These are phyloP conservation scores for Bufotes viridis DNA, from an alignment of 2,797 vertebrate genomes.

Conservation along the genomic window DNA sequence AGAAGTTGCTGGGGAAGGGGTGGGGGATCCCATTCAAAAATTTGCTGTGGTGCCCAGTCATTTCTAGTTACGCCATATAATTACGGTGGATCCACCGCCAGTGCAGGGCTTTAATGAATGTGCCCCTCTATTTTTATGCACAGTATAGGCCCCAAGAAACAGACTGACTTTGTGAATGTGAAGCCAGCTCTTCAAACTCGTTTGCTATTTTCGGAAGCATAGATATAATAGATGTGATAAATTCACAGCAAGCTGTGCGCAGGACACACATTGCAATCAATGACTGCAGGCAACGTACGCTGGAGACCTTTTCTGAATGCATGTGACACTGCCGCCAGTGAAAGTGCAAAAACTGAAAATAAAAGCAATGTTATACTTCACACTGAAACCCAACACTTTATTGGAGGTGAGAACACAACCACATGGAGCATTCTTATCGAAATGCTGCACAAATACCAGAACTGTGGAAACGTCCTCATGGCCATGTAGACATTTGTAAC, in stretches of 20 bases:
- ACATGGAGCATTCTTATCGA: background rate
- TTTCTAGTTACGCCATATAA: too few relatives aligned
- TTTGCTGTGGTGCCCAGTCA: too few relatives aligned
- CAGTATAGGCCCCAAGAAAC: background rate
- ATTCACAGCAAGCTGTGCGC: constrained; percentile 3
- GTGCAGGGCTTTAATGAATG: too few relatives aligned
- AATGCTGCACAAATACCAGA: background rate
- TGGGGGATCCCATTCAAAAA: too few relatives aligned
- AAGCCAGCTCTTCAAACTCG: background rate
- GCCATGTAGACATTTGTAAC: background rate
- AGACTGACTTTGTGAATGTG: background rate
- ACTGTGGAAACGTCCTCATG: background rate
- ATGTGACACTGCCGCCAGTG: background rate
- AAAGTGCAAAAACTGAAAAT: constrained; percentile 2
- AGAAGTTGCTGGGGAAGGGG: too few relatives aligned
- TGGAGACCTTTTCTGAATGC: constrained; percentile 1
- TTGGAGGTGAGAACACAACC: background rate
- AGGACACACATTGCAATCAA: background rate
- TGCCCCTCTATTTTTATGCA: too few relatives aligned
- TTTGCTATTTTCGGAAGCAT: background rate
- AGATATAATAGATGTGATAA: constrained; percentile 28
- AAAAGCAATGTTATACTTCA: constrained; percentile 24
- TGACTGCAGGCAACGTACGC: background rate
- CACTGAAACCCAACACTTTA: constrained; percentile 5
- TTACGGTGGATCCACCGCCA: too few relatives aligned